phyloP scores from a whole-genome alignment of 1,140 invertebrate genomes.

The Procambarus virginalis region DNA sequence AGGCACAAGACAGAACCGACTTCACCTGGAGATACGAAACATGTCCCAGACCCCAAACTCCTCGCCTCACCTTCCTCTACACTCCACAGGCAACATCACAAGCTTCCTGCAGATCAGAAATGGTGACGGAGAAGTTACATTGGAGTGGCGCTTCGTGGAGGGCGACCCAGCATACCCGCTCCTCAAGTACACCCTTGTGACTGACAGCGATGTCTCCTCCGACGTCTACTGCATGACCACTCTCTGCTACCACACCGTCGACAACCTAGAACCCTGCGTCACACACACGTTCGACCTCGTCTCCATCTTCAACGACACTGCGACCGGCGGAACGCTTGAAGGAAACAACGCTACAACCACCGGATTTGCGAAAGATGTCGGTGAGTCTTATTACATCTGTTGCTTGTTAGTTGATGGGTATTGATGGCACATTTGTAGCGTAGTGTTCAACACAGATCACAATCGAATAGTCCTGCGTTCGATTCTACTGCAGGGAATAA shows the following conservation, averaged over 20 bases:
- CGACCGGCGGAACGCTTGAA: background rate
- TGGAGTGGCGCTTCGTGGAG: slow-evolving; percentile 23
- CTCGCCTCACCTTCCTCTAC: background rate
- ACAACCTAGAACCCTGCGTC: slow-evolving; percentile 18
- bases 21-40: no score
- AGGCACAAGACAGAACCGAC: no score
- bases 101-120: slow-evolving; percentile 28
- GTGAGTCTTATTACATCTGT: slow-evolving; percentile 8
- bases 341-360: background rate
- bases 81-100: slow-evolving; percentile 24
- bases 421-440: no score
- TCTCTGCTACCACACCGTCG: background rate
- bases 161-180: slow-evolving; percentile 7
- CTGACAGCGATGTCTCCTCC: background rate
- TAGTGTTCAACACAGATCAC: no score
- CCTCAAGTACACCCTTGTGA: slow-evolving; percentile 40
- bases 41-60: background rate
- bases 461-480: no score
- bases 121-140: background rate
- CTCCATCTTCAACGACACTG: slow-evolving; percentile 20
- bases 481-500: no score
- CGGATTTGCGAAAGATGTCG: slow-evolving; percentile 16
- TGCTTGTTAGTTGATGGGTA: no score
- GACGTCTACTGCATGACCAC: slow-evolving; percentile 1
- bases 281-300: slow-evolving; percentile 16